Conservation (phyloP, 2,888 invertebrate species). For the Eledone cirrhosa region DNA sequence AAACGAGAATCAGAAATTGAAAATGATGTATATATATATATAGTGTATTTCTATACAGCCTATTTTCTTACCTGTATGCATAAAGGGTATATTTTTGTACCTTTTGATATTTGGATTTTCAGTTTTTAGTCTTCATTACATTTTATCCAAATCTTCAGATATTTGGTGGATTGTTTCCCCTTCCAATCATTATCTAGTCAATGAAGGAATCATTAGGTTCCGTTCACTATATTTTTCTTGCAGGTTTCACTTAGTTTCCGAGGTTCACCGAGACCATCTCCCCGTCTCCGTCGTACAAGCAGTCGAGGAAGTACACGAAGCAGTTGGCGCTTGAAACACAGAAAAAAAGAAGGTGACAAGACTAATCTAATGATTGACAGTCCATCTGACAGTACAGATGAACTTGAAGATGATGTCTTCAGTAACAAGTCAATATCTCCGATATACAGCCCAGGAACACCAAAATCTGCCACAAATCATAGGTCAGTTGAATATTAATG, state of each 20-base stretch:
- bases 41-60: no score
- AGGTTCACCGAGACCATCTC: slow-evolving; percentile 56
- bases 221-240: no score
- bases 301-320: slow-evolving; percentile 66
- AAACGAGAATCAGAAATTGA: no score
- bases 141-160: no score
- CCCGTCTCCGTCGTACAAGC: slow-evolving; percentile 51
- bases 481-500: slow-evolving; percentile 39
- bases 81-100: no score
- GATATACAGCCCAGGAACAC: slow-evolving; percentile 42
- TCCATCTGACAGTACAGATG: slow-evolving; percentile 69
- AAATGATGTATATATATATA: no score
- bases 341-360: slow-evolving; percentile 60
- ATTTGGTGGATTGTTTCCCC: no score
- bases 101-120: no score
- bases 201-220: no score
- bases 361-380: slow-evolving; percentile 61
- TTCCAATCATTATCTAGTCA: no score
- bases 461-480: slow-evolving; percentile 46
- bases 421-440: slow-evolving; percentile 41
- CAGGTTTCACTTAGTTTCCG: slow-evolving; percentile 33
- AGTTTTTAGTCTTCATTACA: no score
- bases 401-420: slow-evolving; percentile 66
- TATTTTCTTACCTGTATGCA: no score
- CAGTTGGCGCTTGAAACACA: slow-evolving; percentile 60